A percentile compares a stretch with the other conserved stretches of the same genome.
Conservation (phyloP, 2,113 vertebrate genomes). For the Cryptotis parvus region DNA sequence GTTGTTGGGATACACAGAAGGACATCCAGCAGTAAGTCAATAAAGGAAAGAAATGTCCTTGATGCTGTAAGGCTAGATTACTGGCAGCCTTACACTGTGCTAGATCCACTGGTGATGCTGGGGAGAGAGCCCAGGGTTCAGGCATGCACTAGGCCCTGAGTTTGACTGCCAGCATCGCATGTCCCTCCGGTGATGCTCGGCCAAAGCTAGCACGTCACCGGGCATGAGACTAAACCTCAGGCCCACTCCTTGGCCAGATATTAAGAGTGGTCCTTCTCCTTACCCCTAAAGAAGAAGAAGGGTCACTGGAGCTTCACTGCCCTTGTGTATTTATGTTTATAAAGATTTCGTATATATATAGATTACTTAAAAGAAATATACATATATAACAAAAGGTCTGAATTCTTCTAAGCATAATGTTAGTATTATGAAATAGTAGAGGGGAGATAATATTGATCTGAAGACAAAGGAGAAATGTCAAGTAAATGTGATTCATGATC, state of each 20-base stretch:
- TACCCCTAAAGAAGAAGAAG: not conserved
- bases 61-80: not conserved
- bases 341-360: not conserved
- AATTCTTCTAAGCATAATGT: not conserved
- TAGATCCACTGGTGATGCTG: not conserved
- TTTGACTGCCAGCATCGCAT: too few species aligned
- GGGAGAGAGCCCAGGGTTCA: too few species aligned
- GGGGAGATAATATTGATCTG: too few species aligned
- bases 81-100: not conserved
- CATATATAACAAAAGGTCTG: not conserved
- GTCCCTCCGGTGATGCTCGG: too few species aligned
- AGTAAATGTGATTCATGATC: not conserved
- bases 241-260: too few species aligned
- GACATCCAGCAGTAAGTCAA: not conserved
- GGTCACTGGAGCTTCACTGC: not conserved
- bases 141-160: too few species aligned
- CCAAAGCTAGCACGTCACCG: too few species aligned
- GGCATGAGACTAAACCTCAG: too few species aligned
- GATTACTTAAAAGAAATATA: not conserved
- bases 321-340: not conserved
- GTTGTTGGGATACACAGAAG: not conserved
- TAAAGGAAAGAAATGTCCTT: not conserved
- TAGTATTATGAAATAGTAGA: too few species aligned
- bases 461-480: too few species aligned
- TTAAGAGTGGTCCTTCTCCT: too few species aligned